phyloP scores from a whole-genome alignment of 2,888 invertebrate species.

The Drosophila mercatorum region DNA sequence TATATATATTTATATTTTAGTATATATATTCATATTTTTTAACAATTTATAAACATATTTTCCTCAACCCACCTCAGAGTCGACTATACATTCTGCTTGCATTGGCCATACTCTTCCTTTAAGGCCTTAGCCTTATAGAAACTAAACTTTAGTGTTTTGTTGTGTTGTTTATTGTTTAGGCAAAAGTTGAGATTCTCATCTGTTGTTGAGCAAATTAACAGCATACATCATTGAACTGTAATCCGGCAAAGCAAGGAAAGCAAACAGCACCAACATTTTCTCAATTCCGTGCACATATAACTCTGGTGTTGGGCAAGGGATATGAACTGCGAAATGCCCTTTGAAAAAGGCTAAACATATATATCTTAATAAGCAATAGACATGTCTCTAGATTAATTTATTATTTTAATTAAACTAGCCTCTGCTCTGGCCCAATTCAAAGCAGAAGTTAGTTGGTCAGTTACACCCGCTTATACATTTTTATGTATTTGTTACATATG shows the following conservation, averaged over 20 bases:
- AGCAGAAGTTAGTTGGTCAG: neutral
- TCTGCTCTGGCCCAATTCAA: neutral
- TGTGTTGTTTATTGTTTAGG: neutral
- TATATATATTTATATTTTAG: too few relatives aligned
- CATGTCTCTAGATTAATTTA: neutral
- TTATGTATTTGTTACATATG: neutral
- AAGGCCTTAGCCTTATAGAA: neutral
- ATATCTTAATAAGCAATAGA: neutral
- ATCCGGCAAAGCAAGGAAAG: slow-evolving; percentile 20
- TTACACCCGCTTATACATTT: neutral
- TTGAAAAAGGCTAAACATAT: neutral
- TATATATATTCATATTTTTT: too few relatives aligned
- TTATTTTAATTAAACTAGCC: neutral
- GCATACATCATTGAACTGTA: slow-evolving; percentile 64
- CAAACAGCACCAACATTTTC: slow-evolving; percentile 24
- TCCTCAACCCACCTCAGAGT: neutral
- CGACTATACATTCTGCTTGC: neutral
- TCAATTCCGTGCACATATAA: slow-evolving; percentile 6
- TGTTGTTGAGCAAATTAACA: slow-evolving; percentile 63
- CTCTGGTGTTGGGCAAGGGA: neutral
- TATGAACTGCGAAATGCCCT: slow-evolving; percentile 19
- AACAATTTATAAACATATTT: too few relatives aligned
- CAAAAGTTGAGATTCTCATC: slow-evolving; percentile 17
- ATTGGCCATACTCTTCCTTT: neutral
- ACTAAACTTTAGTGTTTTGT: slow-evolving; percentile 11